Evolutionary conservation across 1,140 invertebrate genomes (phyloP).

Genomic region (Amyelois transitella): DNA sequence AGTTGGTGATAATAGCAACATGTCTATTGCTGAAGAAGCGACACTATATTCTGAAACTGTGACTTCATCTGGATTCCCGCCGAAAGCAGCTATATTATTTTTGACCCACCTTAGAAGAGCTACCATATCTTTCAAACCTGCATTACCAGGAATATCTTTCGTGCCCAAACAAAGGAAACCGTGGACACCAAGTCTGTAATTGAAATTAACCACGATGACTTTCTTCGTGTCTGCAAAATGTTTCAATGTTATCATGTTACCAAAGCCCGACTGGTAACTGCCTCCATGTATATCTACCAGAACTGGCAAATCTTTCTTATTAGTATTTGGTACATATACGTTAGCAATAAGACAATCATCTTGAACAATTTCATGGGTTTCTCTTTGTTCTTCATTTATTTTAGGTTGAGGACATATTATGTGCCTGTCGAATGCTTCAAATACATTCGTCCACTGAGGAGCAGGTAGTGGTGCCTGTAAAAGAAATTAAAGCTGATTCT

Average conservation of each 20-base stretch:
- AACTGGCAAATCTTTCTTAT: not conserved
- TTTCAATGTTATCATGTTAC: not conserved
- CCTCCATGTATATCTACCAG: not conserved
- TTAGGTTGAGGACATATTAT: constrained; percentile 8
- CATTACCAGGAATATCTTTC: constrained; percentile 12
- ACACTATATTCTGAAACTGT: constrained; percentile 10
- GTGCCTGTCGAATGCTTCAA: constrained; percentile 6
- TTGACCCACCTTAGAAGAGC: constrained; percentile 2
- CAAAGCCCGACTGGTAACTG: not conserved
- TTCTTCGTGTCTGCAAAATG: not conserved
- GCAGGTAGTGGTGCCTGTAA: constrained; percentile 12
- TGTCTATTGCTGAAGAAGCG: not conserved
- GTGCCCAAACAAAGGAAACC: constrained; percentile 17
- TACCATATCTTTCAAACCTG: constrained; percentile 17
- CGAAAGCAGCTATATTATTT: constrained; percentile 4
- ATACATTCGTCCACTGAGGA: constrained; percentile 8
- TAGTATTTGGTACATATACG: not conserved
- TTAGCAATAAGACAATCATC: not conserved
- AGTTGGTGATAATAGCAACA: not conserved
- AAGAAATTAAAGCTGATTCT: not conserved
- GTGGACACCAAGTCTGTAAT: constrained; percentile 11
- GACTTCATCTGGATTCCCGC: constrained; percentile 10
- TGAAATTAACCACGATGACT: constrained; percentile 10
- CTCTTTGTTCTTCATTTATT: not conserved
- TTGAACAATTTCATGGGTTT: not conserved